Conservation (phyloP, 2,888 invertebrate species). For the Epinotia brunnichana region DNA sequence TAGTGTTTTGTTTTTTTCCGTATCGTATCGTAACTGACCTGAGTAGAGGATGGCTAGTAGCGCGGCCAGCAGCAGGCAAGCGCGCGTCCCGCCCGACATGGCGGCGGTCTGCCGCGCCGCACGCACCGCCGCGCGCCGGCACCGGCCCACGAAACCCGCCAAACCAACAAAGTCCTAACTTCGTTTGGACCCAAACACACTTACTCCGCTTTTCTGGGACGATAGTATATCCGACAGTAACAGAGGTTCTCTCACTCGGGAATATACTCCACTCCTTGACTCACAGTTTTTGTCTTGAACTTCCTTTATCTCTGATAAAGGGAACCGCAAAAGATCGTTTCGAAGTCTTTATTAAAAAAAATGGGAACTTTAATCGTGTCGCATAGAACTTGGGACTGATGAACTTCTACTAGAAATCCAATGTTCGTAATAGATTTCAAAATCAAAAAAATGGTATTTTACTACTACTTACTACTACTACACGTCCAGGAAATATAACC, state of each 20-base stretch:
- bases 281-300: conserved; percentile 3
- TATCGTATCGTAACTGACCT: conserved; percentile 61
- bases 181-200: not conserved
- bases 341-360: not conserved
- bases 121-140: conserved; percentile 55
- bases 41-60: conserved; percentile 75
- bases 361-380: not conserved
- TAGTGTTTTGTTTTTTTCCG: conserved; percentile 6
- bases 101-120: conserved; percentile 74
- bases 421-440: not conserved
- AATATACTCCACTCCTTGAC: conserved; percentile 24
- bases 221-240: conserved; percentile 1
- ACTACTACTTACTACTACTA: no score
- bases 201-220: not conserved
- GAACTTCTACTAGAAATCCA: not conserved
- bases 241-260: conserved; percentile 28
- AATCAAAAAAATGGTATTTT: not conserved
- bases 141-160: conserved; percentile 41
- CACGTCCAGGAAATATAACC: no score
- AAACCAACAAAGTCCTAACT: conserved; percentile 1
- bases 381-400: not conserved
- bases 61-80: conserved; percentile 64
- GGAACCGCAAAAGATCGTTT: not conserved
- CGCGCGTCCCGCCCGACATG: conserved; percentile 79
- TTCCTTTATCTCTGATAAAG: not conserved